Percentiles rank a stretch among this genome's conserved stretches.
Conservation (phyloP, 2,113 vertebrate species). For the Megaleporinus macrocephalus region DNA sequence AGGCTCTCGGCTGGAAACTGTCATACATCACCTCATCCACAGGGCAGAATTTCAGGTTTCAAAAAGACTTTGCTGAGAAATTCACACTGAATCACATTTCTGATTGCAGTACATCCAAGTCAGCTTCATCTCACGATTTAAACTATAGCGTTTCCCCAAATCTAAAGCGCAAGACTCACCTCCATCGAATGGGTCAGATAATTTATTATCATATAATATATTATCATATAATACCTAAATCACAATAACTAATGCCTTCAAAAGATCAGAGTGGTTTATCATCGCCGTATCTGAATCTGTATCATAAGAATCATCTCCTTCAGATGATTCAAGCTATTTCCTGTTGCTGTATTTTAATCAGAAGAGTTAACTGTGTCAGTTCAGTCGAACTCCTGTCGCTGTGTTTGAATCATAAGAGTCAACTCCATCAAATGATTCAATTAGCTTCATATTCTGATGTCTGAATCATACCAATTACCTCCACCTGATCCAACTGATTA, state of each 20-base stretch:
- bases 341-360: too few relatives aligned
- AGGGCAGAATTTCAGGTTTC: not conserved
- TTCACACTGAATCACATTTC: conserved; percentile 3
- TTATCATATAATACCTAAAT: too few relatives aligned
- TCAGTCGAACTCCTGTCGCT: too few relatives aligned
- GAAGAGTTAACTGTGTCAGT: too few relatives aligned
- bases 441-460: not conserved
- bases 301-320: too few relatives aligned
- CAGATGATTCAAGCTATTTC: too few relatives aligned
- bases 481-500: not conserved
- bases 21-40: not conserved
- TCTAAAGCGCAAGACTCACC: not conserved
- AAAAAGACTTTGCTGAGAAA: not conserved
- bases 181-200: not conserved
- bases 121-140: not conserved
- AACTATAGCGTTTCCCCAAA: not conserved
- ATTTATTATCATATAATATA: too few relatives aligned
- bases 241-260: not conserved
- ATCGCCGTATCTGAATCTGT: too few relatives aligned
- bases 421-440: not conserved
- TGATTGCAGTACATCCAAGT: not conserved
- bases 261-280: not conserved
- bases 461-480: not conserved
- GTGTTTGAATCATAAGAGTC: not conserved
- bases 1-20: not conserved